These are phyloP conservation scores for Thymelicus lineola DNA, from an alignment of 2,888 invertebrate genomes.

Conservation along the genomic window DNA sequence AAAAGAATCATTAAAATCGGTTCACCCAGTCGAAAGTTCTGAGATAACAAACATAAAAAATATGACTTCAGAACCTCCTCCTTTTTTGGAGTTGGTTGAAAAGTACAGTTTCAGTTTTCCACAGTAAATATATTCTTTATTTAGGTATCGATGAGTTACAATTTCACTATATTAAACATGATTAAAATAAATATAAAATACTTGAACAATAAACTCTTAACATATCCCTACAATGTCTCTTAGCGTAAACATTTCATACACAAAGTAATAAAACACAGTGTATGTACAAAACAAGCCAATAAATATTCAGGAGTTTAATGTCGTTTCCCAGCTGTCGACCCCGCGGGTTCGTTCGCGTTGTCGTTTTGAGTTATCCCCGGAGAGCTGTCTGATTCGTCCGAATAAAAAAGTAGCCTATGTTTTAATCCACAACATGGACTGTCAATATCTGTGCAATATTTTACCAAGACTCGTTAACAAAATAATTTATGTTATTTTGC, in stretches of 20 bases:
- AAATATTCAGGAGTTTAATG: constrained; percentile 24
- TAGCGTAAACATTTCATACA: not conserved
- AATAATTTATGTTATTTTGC: constrained; percentile 2
- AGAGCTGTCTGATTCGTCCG: constrained; percentile 10
- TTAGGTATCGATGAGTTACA: no score
- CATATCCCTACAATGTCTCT: not conserved
- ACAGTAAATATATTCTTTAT: no score
- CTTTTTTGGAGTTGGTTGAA: no score
- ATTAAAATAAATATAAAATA: not conserved
- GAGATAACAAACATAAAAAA: no score
- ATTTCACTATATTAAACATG: no score
- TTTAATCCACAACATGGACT: constrained; percentile 16
- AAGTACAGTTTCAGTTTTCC: no score
- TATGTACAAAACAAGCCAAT: constrained; percentile 8
- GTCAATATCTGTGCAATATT: constrained; percentile 33
- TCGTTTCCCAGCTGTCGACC: constrained; percentile 17
- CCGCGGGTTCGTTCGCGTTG: constrained; percentile 24
- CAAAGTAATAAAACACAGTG: constrained; percentile 1
- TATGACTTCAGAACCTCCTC: no score
- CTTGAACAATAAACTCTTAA: not conserved
- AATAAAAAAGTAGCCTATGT: constrained; percentile 23
- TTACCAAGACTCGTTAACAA: constrained; percentile 27
- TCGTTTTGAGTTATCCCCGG: constrained; percentile 18
- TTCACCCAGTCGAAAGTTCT: no score
- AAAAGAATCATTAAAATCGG: no score